phyloP scores from a whole-genome alignment of 2,113 vertebrate species.

The Tapirus terrestris region DNA sequence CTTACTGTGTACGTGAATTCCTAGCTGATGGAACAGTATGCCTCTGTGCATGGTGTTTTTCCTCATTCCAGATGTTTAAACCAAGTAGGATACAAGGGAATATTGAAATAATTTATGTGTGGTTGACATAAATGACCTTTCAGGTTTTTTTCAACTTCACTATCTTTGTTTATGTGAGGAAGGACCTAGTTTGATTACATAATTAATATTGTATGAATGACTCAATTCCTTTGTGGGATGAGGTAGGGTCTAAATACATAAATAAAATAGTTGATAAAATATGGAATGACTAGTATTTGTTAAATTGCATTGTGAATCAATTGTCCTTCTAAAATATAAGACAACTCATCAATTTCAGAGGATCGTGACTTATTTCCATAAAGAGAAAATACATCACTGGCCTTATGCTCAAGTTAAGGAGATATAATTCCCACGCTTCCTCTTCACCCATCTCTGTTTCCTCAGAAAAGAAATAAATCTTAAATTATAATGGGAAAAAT shows the following conservation, averaged over 20 bases:
- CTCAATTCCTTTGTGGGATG: neutral
- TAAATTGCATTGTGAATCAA: neutral
- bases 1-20: neutral
- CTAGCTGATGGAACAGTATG: neutral
- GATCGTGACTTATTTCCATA: neutral
- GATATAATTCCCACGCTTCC: neutral
- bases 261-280: neutral
- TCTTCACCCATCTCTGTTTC: neutral
- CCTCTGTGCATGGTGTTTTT: neutral
- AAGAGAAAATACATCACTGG: neutral
- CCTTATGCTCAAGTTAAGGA: neutral
- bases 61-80: neutral
- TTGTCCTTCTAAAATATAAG: neutral
- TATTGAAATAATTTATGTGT: neutral
- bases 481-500: neutral
- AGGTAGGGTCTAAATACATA: neutral
- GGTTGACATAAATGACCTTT: neutral
- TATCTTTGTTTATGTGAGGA: neutral
- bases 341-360: neutral
- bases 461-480: neutral
- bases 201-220: constrained; percentile 20
- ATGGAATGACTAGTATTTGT: neutral
- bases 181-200: neutral
- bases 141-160: neutral
- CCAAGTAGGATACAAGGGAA: neutral